phyloP scores from a whole-genome alignment of 53 echinoderm and acorn worm genomes.

The Hippasteria phrygiana region DNA sequence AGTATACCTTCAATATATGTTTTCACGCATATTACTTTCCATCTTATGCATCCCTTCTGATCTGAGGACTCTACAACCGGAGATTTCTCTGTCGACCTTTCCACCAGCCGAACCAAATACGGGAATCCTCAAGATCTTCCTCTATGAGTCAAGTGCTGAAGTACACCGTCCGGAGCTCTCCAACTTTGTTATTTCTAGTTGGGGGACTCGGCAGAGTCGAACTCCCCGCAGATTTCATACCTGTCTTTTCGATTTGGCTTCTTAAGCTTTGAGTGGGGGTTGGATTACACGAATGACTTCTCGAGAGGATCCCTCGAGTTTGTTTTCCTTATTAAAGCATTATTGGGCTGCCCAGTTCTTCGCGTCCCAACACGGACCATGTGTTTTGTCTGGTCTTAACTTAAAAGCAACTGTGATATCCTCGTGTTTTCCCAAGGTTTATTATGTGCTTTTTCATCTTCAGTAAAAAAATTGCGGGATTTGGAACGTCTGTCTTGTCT shows the following conservation, averaged over 20 bases:
- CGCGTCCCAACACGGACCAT: too few species aligned
- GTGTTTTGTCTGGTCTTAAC: too few species aligned
- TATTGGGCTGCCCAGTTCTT: neutral
- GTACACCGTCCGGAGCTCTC: neutral
- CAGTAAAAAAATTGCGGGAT: too few species aligned
- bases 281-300: neutral
- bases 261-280: constrained; percentile 10
- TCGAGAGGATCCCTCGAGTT: neutral
- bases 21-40: too few species aligned
- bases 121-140: neutral
- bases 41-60: neutral
- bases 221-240: neutral
- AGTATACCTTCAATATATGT: too few species aligned
- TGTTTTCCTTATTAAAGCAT: neutral
- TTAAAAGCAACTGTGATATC: too few species aligned
- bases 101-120: neutral
- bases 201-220: neutral
- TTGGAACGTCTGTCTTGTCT: too few species aligned
- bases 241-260: neutral
- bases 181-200: neutral
- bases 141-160: neutral
- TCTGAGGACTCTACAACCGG: too few species aligned
- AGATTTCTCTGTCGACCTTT: neutral
- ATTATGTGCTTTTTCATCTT: too few species aligned
- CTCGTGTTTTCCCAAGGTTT: too few species aligned